phyloP scores from a whole-genome alignment of 2,113 vertebrate species.

The Lethenteron reissneri region DNA sequence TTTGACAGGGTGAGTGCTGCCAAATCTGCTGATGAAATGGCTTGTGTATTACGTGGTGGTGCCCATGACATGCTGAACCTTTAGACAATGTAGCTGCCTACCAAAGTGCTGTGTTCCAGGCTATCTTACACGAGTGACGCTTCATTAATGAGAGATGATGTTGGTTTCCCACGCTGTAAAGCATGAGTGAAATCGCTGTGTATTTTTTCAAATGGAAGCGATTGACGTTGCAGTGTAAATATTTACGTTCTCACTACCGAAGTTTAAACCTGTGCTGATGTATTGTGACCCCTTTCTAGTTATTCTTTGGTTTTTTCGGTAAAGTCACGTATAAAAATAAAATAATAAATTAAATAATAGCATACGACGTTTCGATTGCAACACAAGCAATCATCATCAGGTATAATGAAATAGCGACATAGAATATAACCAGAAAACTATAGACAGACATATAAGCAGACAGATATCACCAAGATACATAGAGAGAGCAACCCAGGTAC shows the following conservation, averaged over 20 bases:
- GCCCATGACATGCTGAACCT: not conserved
- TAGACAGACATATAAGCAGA: too few species aligned
- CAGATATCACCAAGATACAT: too few species aligned
- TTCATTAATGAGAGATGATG: not conserved
- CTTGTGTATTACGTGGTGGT: not conserved
- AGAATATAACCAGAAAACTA: too few species aligned
- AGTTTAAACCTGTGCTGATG: not conserved
- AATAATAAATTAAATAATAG: too few species aligned
- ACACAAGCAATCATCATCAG: too few species aligned
- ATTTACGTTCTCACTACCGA: not conserved
- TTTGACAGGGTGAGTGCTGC: conserved; percentile 55
- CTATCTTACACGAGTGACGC: not conserved
- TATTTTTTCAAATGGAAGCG: not conserved
- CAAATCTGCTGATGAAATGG: not conserved
- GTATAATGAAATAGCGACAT: too few species aligned
- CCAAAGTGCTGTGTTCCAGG: not conserved
- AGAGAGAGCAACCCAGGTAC: too few species aligned
- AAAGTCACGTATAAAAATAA: too few species aligned
- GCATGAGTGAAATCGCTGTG: not conserved
- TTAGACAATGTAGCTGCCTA: not conserved
- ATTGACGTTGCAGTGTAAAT: not conserved
- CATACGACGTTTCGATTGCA: too few species aligned
- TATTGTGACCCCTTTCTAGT: not conserved
- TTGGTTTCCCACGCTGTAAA: not conserved
- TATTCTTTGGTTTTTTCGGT: too few species aligned